Evolutionary conservation across 1,140 invertebrate species (phyloP).

Genomic region (Apis cerana): DNA sequence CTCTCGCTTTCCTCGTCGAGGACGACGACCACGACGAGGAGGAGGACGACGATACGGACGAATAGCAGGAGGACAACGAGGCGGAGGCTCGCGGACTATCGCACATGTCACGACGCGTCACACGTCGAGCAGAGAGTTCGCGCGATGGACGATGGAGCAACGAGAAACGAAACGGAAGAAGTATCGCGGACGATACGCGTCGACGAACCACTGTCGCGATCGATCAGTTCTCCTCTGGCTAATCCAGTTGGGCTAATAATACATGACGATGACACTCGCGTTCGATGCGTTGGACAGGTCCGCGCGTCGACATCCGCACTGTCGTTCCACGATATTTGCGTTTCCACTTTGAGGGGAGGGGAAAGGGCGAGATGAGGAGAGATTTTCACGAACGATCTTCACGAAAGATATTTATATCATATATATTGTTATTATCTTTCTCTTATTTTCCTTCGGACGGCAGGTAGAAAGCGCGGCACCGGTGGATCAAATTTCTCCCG

Average conservation of each 20-base stretch:
- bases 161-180: background rate
- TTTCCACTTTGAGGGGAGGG: background rate
- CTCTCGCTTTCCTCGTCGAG: conserved; percentile 37
- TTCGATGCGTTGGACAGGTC: background rate
- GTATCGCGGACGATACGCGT: background rate
- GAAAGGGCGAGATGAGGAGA: background rate
- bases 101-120: conserved; percentile 67
- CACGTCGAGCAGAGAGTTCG: conserved; percentile 15
- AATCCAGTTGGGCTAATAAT: too few species aligned
- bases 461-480: conserved; percentile 26
- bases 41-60: conserved; percentile 49
- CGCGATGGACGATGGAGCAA: background rate
- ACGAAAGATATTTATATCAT: background rate
- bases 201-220: conserved; percentile 17
- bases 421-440: too few species aligned
- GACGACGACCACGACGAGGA: conserved; percentile 48
- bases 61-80: conserved; percentile 41
- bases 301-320: background rate
- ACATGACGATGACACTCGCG: conserved; percentile 16
- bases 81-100: conserved; percentile 26
- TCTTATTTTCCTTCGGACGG: background rate
- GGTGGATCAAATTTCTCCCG: conserved; percentile 23
- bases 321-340: background rate
- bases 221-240: background rate
- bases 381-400: background rate